A percentile compares a stretch with the other conserved stretches of the same genome.
These are phyloP conservation scores for Dendrophyllia cribrosa DNA, from an alignment of 64 coral and sea anemone genomes.

Conservation along the genomic window DNA sequence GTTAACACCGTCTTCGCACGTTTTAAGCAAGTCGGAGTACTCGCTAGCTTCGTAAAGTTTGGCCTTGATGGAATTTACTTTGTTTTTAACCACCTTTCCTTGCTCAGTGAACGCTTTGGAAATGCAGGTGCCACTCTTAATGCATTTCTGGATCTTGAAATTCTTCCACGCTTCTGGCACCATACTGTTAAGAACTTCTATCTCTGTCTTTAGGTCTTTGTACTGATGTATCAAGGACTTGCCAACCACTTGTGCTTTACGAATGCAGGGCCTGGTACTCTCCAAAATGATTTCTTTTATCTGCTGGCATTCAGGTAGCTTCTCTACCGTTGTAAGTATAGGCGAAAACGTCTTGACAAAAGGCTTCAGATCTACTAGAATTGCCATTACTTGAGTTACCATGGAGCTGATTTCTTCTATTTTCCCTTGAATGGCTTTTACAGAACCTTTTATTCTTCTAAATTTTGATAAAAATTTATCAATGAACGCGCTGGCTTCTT, in stretches of 20 bases:
- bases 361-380: slow-evolving; percentile 73
- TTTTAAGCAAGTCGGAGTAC: slow-evolving; percentile 61
- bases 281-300: slow-evolving; percentile 57
- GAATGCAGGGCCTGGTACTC: slow-evolving; percentile 69
- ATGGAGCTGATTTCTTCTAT: slow-evolving; percentile 58
- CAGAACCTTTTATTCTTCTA: slow-evolving; percentile 66
- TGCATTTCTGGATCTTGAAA: slow-evolving; percentile 84
- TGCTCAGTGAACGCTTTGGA: slow-evolving; percentile 81
- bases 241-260: slow-evolving; percentile 65
- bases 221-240: slow-evolving; percentile 63
- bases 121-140: slow-evolving; percentile 81
- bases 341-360: slow-evolving; percentile 87
- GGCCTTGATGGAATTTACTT: slow-evolving; percentile 9
- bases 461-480: slow-evolving; percentile 68
- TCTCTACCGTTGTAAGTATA: slow-evolving; percentile 38
- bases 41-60: slow-evolving; percentile 70
- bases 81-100: slow-evolving; percentile 73
- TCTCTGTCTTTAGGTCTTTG: slow-evolving; percentile 53
- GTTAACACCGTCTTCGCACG: slow-evolving; percentile 61
- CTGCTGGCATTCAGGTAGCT: slow-evolving; percentile 75
- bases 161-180: slow-evolving; percentile 70
- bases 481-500: slow-evolving; percentile 76
- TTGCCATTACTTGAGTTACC: slow-evolving; percentile 45
- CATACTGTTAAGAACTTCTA: slow-evolving; percentile 54
- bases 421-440: slow-evolving; percentile 58